Evolutionary conservation across 2,797 vertebrate genomes (phyloP), one percentile per base, ranked within the genome.

Genomic region (Chiropotes sagulatus): DNA sequence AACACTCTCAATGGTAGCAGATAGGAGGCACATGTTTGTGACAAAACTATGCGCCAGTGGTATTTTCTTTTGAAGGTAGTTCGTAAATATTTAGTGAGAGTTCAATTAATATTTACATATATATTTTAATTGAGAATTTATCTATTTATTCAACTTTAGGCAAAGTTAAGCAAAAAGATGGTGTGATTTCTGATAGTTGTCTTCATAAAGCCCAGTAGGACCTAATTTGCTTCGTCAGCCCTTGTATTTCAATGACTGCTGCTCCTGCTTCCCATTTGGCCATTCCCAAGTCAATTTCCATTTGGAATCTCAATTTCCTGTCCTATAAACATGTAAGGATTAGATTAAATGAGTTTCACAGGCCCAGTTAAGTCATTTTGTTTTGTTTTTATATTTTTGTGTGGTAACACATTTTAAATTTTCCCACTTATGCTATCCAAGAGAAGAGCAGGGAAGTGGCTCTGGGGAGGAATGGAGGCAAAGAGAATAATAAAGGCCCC

Each of bases 81-180:
- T 64, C 39, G 36, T 44, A 96, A 96, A 93, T 73, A 88, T 58
- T 92, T 80, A 58, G 1, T 84, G 30, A 84, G 50, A 20, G 0
- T 48, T 92, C 76, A 86, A 58, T 79, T 85, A 93, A 75, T 79
- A 88, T 88, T 97, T 95, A 26, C 13, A 61, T 36, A 85, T 79
- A 90, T 94, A n/a, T 94, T 93, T 96, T 85, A 91, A 86, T 36
- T 54, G 44, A 90, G 13, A 86, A 87, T 67, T 33, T 92, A 48
- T 70, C 44, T 80, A 61, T 94, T 93, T 91, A 88, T 57, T 91
- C 28, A 85, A 30, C 41, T 83, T 94, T 87, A 89, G 5, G 30
- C n/a, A 64, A 96, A 86, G 52, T 24, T 26, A 52, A n/a, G 22
- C 20, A 13, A 57, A 88, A 86, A 83, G 44, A 3, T 64, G 52